Evolutionary conservation across 1,140 invertebrate species (phyloP), one percentile per base, ranked within the genome.

Genomic region (Aphelinus certus): DNA sequence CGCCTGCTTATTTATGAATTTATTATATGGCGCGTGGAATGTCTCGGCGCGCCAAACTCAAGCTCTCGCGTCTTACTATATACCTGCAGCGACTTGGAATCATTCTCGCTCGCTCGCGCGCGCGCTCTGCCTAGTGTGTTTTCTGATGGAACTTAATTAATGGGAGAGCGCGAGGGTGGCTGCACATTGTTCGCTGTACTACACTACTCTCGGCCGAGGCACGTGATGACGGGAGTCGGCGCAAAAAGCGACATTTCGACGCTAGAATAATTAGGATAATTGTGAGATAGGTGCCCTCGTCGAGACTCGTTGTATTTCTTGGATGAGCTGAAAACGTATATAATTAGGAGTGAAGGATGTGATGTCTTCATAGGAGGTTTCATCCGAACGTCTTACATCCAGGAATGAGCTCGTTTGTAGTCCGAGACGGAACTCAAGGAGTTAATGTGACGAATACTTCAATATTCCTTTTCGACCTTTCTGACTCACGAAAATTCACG

Each of bases 1-100:
- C 49, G 79, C 70, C 79, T 79, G 77, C 80, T 87, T 84, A 82
- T 83, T 85, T 82, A 83, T 82, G 81, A 81, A 84, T 82, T 82
- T 83, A 80, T 82, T 76, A 64, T 75, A 61, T 74, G 77, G 77
- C 75, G 74, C 9, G 49, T 26, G 26, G 77, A 78, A 78, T 78
- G 75, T 61, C 66, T 79, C 76, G 72, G 72, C 71, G 76, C 56
- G 49, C 43, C 55, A 4, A 9, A 48, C 26, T 48, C 10, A 65
- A 47, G 62, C 45, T 53, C 9, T n/a, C 47, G 62, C 48, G 42
- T 56, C 10, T 64, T 47, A 47, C 49, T 51, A 47, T 45, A 58
- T 48, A 6, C 48, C 48, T 48, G 45, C 45, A 7, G 46, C 7
- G 43, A 48, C 46, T 60, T 1, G 66, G 47, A 62, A 75, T 70